Evolutionary conservation across 2,888 invertebrate species (phyloP).

Genomic region (Crioceris asparagi): DNA sequence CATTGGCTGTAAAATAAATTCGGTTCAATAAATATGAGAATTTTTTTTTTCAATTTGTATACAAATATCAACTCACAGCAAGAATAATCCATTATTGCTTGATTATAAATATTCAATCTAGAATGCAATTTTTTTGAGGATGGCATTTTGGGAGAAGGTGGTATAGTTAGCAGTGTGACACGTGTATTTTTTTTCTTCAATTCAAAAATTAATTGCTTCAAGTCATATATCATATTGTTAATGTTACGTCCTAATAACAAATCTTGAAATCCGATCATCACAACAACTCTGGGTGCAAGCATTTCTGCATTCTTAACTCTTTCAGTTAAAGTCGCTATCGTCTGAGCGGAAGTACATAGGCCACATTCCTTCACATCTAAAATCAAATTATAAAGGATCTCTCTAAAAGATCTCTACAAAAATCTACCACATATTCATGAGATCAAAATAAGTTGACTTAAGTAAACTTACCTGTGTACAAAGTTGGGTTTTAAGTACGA

Average conservation of each 20-base stretch:
- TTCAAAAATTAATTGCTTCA: constrained; percentile 22
- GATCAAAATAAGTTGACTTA: constrained; percentile 1
- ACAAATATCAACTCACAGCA: constrained; percentile 15
- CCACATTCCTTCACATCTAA: constrained; percentile 25
- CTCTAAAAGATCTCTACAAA: not conserved
- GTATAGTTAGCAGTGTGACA: constrained; percentile 25
- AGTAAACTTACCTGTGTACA: no score
- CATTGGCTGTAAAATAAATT: constrained; percentile 14
- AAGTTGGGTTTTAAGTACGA: no score
- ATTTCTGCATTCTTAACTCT: constrained; percentile 19
- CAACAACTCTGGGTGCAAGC: constrained; percentile 27
- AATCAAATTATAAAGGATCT: no score
- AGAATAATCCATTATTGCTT: constrained; percentile 25
- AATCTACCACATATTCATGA: no score
- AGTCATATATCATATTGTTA: constrained; percentile 25
- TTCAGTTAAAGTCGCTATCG: constrained; percentile 22
- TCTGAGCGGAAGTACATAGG: constrained; percentile 22
- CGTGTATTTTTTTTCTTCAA: constrained; percentile 23
- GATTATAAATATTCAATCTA: constrained; percentile 26
- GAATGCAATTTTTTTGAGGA: constrained; percentile 14
- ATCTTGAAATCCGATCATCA: constrained; percentile 28
- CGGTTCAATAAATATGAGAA: not conserved
- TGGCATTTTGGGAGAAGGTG: constrained; percentile 25
- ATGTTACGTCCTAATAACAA: constrained; percentile 21
- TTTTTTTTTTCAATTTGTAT: not conserved